A percentile compares a stretch with the other conserved stretches of the same genome.
Conservation (phyloP, 2,797 vertebrate species). For the Fratercula arctica region DNA sequence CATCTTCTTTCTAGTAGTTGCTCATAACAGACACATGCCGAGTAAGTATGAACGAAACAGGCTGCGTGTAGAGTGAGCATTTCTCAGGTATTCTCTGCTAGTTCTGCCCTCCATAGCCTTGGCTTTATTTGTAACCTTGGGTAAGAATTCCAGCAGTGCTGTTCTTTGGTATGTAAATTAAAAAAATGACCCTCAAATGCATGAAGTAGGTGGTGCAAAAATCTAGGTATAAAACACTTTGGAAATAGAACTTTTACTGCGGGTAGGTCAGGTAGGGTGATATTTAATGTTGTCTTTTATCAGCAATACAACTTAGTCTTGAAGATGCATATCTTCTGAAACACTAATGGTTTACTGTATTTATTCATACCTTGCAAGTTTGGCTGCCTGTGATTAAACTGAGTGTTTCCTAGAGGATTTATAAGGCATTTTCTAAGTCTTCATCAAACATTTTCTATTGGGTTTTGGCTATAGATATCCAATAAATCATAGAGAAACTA, state of each 20-base stretch:
- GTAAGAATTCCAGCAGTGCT: not conserved
- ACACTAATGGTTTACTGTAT: conserved; percentile 4
- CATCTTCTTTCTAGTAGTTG: not conserved
- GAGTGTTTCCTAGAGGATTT: conserved; percentile 7
- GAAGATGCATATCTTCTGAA: conserved; percentile 9
- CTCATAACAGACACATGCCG: not conserved
- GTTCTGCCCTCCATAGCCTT: not conserved
- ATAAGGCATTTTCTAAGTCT: not conserved
- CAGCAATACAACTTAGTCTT: not conserved
- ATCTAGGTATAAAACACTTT: not conserved
- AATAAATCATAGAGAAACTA: not conserved
- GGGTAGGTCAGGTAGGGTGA: not conserved
- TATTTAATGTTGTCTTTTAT: not conserved
- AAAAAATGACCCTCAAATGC: not conserved
- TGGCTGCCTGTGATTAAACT: not conserved
- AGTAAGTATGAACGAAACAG: not conserved
- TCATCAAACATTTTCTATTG: not conserved
- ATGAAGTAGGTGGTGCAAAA: not conserved
- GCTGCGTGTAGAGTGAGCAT: not conserved
- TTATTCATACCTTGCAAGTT: conserved; percentile 13
- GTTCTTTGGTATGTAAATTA: not conserved
- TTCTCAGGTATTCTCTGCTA: not conserved
- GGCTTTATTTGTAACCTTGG: not conserved
- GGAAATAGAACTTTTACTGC: not conserved
- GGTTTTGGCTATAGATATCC: not conserved